Evolutionary conservation across 2,888 invertebrate species (phyloP).

Genomic region (Eupithecia centaureata): DNA sequence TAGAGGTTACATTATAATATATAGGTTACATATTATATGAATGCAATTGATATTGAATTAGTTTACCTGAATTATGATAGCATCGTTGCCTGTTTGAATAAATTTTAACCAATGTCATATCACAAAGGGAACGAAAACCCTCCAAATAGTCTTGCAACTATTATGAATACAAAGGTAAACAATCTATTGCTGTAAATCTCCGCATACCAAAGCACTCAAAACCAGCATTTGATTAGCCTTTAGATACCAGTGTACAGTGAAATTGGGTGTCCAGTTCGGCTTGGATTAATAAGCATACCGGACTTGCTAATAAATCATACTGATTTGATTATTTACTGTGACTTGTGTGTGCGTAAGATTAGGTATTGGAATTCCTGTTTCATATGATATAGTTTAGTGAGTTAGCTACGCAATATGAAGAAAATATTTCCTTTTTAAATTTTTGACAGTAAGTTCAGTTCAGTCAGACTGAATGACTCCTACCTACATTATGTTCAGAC

Average conservation of each 20-base stretch:
- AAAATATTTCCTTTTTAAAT: not conserved
- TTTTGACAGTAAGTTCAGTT: not conserved
- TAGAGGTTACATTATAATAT: too few relatives aligned
- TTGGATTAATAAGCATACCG: conserved; percentile 69
- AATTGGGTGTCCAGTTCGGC: conserved; percentile 60
- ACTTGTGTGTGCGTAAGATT: conserved; percentile 54
- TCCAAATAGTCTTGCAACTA: not conserved
- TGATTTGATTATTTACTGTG: conserved; percentile 76
- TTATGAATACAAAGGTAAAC: conserved; percentile 3
- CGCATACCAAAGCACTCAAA: conserved; percentile 9
- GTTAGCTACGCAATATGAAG: not conserved
- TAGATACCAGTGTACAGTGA: conserved; percentile 50
- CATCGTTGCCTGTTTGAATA: not conserved
- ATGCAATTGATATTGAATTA: not conserved
- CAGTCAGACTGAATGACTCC: not conserved
- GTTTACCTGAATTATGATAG: not conserved
- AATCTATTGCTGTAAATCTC: conserved; percentile 8
- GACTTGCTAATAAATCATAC: conserved; percentile 74
- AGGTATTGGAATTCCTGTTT: conserved; percentile 40
- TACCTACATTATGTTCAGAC: not conserved
- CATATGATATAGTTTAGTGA: not conserved
- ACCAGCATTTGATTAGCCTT: conserved; percentile 42
- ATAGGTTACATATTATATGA: too few relatives aligned
- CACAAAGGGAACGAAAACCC: not conserved
- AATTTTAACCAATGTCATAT: not conserved